Conservation (phyloP, 2,888 invertebrate genomes). For the Drosophila pseudotakahashii region DNA sequence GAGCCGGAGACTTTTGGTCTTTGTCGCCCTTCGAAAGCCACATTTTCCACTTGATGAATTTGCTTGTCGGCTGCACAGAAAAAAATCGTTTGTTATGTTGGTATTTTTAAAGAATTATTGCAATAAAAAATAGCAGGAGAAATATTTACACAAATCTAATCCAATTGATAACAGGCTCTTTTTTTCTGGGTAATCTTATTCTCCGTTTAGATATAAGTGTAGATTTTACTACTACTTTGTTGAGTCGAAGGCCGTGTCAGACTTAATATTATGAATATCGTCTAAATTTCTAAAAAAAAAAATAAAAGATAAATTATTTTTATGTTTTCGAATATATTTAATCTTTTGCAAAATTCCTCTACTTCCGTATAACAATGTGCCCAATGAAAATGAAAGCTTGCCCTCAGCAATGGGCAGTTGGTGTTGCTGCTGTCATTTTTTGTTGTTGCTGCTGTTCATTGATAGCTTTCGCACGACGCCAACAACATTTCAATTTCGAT, state of each 20-base stretch:
- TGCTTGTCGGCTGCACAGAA: not conserved
- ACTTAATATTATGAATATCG: too few relatives aligned
- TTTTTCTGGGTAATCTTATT: not conserved
- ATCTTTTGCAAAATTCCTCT: constrained; percentile 2
- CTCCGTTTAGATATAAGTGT: too few relatives aligned
- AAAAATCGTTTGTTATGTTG: not conserved
- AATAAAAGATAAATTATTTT: too few relatives aligned
- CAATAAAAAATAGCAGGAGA: not conserved
- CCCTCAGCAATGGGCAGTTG: constrained; percentile 27
- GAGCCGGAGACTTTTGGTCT: constrained; percentile 12
- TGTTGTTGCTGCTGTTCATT: constrained; percentile 1
- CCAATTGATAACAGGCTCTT: too few relatives aligned
- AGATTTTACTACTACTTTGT: too few relatives aligned
- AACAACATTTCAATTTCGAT: constrained; percentile 37
- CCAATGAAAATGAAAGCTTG: constrained; percentile 32
- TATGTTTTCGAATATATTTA: not conserved
- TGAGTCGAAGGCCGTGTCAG: too few relatives aligned
- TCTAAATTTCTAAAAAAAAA: too few relatives aligned
- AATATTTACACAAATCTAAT: too few relatives aligned
- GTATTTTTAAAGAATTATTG: not conserved
- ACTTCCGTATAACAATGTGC: constrained; percentile 9
- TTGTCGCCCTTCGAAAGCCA: constrained; percentile 37
- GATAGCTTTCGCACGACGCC: constrained; percentile 18
- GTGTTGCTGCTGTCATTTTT: constrained; percentile 5
- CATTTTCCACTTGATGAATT: constrained; percentile 35